These are phyloP conservation scores for Hipparchia semele DNA, from an alignment of 2,888 invertebrate species.

Conservation along the genomic window DNA sequence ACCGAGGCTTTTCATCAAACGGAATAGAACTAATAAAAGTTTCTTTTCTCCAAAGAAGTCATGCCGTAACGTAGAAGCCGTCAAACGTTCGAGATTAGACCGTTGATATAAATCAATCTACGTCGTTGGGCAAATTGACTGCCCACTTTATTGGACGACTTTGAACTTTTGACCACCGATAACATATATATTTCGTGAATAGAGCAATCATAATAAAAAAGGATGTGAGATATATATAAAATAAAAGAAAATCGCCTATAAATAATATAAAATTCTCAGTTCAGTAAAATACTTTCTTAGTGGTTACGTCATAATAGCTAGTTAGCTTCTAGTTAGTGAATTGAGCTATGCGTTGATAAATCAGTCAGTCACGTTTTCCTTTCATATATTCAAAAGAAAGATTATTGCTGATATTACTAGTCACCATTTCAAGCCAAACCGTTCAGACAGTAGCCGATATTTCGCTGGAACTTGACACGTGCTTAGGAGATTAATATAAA, in stretches of 20 bases:
- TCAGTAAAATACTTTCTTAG: too few relatives aligned
- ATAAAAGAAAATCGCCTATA: background rate
- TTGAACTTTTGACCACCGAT: conserved; percentile 15
- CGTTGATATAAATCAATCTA: conserved; percentile 36
- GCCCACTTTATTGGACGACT: conserved; percentile 22
- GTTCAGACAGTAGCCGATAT: too few relatives aligned
- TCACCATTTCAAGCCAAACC: too few relatives aligned
- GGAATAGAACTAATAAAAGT: conserved; percentile 9
- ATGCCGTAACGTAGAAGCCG: conserved; percentile 31
- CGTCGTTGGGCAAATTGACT: conserved; percentile 26
- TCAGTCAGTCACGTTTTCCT: too few relatives aligned
- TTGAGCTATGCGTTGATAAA: too few relatives aligned
- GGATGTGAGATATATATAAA: background rate
- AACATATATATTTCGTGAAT: conserved; percentile 4
- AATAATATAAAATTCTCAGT: too few relatives aligned
- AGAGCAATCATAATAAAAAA: background rate
- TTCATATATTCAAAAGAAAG: too few relatives aligned
- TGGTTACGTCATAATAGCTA: too few relatives aligned
- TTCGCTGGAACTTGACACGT: too few relatives aligned
- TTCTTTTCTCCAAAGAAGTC: conserved; percentile 30
- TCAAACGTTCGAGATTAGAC: conserved; percentile 34
- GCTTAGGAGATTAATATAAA: too few relatives aligned
- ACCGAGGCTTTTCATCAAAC: conserved; percentile 4
- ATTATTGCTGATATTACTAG: too few relatives aligned
- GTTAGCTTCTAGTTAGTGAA: too few relatives aligned